Evolutionary conservation across 2,113 vertebrate species (phyloP), one percentile per base, ranked within the genome.

Genomic region (Rhinoptilus africanus): DNA sequence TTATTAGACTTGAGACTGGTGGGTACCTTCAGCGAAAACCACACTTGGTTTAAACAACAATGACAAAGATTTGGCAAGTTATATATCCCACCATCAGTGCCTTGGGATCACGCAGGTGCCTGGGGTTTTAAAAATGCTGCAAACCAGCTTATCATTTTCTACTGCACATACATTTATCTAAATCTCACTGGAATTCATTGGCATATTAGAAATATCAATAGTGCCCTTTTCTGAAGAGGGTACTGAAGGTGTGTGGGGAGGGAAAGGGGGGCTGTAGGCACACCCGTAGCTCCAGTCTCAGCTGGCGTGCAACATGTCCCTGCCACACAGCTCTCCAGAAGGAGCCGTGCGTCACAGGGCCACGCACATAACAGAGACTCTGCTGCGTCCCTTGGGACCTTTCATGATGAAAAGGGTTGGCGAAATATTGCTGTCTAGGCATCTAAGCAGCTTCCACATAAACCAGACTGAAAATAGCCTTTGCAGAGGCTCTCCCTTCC

Each of bases 381-480:
- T 12, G 1, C 83, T 68, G 56, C 48, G 32, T 93, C 95, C 85
- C 91, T 39, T 23, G 95, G 89, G 97, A 91, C 39, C 13, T 24
- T 22, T 60, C 68, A 28, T 3, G 77, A 79, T 69, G 88, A 93
- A 97, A 94, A 92, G 60, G 10, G 53, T 45, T 88, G 57, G 41
- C 93, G 88, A 96, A 88, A 92, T 92, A 95, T 22, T 92, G 95
- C 94, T 96, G 93, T 82, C 87, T 89, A 79, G 84, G 96, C 91
- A 93, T 82, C 71, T 54, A 64, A 93, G 67, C 0, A 0, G 84
- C 89, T 95, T 91, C 84, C 67, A 96, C 2, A 3, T 84, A 84
- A 93, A 95, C 28, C 43, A 71, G 75, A 43, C 92, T 77, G 72
- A 92, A 95, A 96, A 96, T 47, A 96, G 90, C 53, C 54, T 77